Conservation (phyloP, 2,113 vertebrate species). For the Mormyrus iriodes region DNA sequence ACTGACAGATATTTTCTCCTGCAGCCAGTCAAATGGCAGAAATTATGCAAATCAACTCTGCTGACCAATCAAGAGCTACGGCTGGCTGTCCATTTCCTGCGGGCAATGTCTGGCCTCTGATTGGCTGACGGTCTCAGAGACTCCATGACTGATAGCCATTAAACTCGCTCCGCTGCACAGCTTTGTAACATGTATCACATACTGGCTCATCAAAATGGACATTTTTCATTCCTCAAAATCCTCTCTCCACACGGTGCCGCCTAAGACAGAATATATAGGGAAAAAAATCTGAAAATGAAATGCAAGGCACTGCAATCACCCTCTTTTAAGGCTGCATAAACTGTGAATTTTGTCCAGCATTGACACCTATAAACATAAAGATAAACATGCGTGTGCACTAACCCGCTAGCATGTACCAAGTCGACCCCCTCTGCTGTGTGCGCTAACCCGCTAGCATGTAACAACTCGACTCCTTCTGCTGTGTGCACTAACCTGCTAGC, state of each 20-base stretch:
- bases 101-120: slow-evolving; percentile 56
- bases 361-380: not conserved
- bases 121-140: slow-evolving; percentile 42
- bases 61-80: not conserved
- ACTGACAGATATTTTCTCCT: slow-evolving; percentile 63
- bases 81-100: slow-evolving; percentile 57
- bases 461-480: too few relatives aligned
- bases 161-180: slow-evolving; percentile 43
- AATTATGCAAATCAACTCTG: slow-evolving; percentile 59
- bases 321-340: not conserved
- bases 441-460: too few relatives aligned
- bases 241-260: slow-evolving; percentile 40
- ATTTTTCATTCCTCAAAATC: slow-evolving; percentile 51
- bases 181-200: slow-evolving; percentile 59
- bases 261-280: slow-evolving; percentile 43
- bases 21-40: slow-evolving; percentile 61
- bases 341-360: not conserved
- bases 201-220: slow-evolving; percentile 52
- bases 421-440: too few relatives aligned
- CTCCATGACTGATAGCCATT: slow-evolving; percentile 67
- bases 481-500: too few relatives aligned
- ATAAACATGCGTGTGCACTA: not conserved
- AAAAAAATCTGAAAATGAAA: slow-evolving; percentile 6
- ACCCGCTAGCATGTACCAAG: not conserved
- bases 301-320: not conserved